Conservation (phyloP, 2,113 vertebrate genomes). For the Syngnathus typhle region DNA sequence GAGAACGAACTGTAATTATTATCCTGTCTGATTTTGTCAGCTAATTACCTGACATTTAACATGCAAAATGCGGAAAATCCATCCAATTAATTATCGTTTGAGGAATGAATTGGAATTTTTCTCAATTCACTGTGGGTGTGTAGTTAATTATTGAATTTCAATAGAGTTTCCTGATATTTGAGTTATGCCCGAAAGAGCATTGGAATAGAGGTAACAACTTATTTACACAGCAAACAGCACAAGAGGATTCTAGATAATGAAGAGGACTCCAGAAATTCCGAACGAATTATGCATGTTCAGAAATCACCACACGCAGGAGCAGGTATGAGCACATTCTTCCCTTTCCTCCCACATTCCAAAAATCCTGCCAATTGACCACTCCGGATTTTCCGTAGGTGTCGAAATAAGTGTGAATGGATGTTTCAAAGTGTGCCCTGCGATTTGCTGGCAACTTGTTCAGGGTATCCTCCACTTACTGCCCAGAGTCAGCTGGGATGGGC, state of each 20-base stretch:
- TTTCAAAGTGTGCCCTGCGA: too few species aligned
- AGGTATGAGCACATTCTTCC: too few species aligned
- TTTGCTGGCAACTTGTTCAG: too few species aligned
- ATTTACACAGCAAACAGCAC: conserved; percentile 10
- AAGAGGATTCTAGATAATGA: background rate
- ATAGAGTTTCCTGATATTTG: conserved; percentile 38
- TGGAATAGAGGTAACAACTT: background rate
- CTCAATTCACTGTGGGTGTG: conserved; percentile 33
- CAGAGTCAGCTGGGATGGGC: too few species aligned
- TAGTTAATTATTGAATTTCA: conserved; percentile 53
- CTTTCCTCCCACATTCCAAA: too few species aligned
- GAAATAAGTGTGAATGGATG: too few species aligned
- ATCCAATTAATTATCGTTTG: conserved; percentile 66
- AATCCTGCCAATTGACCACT: too few species aligned
- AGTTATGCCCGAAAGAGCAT: conserved; percentile 21
- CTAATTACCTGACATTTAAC: conserved; percentile 74
- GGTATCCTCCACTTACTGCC: too few species aligned
- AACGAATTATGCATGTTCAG: too few species aligned
- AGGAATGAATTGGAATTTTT: conserved; percentile 59
- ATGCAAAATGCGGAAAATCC: conserved; percentile 56
- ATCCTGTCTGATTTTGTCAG: conserved; percentile 65
- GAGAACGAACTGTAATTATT: conserved; percentile 68
- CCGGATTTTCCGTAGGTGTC: too few species aligned
- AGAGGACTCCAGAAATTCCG: background rate
- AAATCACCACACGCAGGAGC: too few species aligned